Conservation (phyloP, 35 echinoderm and acorn worm genomes). For the Holothuria glaberrima region DNA sequence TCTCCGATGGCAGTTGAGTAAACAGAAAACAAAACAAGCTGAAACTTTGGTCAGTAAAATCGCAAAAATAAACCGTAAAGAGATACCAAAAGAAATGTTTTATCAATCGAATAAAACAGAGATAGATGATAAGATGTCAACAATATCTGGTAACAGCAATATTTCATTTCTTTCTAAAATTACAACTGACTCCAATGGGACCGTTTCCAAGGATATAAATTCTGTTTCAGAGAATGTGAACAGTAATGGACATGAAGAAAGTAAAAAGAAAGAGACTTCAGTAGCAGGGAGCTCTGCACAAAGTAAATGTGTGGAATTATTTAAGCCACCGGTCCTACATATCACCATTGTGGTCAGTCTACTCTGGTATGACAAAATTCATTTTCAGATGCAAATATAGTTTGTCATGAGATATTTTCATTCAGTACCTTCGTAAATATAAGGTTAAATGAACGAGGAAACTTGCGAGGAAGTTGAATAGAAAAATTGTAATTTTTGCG, state of each 20-base stretch:
- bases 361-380: background rate
- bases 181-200: background rate
- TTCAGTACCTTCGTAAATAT: too few species aligned
- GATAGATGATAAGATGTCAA: too few species aligned
- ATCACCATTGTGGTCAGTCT: background rate
- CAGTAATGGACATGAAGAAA: background rate
- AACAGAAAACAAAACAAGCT: background rate
- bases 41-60: slow-evolving; percentile 7
- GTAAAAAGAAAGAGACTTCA: background rate
- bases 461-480: too few species aligned
- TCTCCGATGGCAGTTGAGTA: slow-evolving; percentile 3
- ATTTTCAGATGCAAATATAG: too few species aligned
- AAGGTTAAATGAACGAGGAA: too few species aligned
- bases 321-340: slow-evolving; percentile 28
- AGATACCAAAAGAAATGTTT: background rate
- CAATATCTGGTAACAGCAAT: background rate
- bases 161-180: background rate
- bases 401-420: too few species aligned
- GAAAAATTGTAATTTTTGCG: too few species aligned
- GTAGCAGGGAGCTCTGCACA: too few species aligned
- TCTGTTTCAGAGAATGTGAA: background rate
- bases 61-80: background rate
- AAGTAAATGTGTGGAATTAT: background rate
- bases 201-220: background rate
- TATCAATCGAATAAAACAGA: too few species aligned